Evolutionary conservation across 2,888 invertebrate species (phyloP).

Genomic region (Belgica antarctica): DNA sequence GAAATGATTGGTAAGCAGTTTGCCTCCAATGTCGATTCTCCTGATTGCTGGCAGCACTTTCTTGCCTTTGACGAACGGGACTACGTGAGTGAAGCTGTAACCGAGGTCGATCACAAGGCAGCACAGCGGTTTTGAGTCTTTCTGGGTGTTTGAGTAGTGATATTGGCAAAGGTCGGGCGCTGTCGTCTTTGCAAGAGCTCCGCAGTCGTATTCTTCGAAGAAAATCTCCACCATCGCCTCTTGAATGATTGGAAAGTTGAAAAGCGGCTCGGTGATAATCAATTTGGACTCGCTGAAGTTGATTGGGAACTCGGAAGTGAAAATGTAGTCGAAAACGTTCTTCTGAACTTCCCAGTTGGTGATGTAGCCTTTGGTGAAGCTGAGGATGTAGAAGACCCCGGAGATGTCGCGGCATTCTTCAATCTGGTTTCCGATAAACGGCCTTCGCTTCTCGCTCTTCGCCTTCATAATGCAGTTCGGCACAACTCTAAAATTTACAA

Average conservation of each 20-base stretch:
- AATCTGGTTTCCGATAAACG: slow-evolving; percentile 91
- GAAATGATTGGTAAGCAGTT: slow-evolving; percentile 93
- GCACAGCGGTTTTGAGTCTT: slow-evolving; percentile 61
- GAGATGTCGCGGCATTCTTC: slow-evolving; percentile 96
- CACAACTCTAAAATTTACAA: slow-evolving; percentile 63
- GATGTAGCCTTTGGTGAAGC: slow-evolving; percentile 92
- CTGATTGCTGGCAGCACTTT: slow-evolving; percentile 68
- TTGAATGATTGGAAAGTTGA: slow-evolving; percentile 86
- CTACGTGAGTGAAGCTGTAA: slow-evolving; percentile 91
- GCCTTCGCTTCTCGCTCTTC: slow-evolving; percentile 88
- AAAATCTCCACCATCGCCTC: slow-evolving; percentile 94
- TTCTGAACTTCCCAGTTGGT: slow-evolving; percentile 94
- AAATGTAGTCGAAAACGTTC: slow-evolving; percentile 93
- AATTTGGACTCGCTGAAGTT: slow-evolving; percentile 75
- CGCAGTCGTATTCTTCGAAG: slow-evolving; percentile 95
- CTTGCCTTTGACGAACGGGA: slow-evolving; percentile 82
- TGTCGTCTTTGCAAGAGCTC: slow-evolving; percentile 74
- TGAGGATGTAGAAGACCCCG: slow-evolving; percentile 87
- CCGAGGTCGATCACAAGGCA: slow-evolving; percentile 90
- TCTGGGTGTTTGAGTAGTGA: slow-evolving; percentile 62
- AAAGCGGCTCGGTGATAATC: slow-evolving; percentile 89
- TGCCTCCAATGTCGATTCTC: slow-evolving; percentile 94
- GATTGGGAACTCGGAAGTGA: slow-evolving; percentile 79
- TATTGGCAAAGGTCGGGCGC: slow-evolving; percentile 73
- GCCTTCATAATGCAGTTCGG: slow-evolving; percentile 98